phyloP scores from a whole-genome alignment of 2,113 vertebrate genomes.

The human region DNA sequence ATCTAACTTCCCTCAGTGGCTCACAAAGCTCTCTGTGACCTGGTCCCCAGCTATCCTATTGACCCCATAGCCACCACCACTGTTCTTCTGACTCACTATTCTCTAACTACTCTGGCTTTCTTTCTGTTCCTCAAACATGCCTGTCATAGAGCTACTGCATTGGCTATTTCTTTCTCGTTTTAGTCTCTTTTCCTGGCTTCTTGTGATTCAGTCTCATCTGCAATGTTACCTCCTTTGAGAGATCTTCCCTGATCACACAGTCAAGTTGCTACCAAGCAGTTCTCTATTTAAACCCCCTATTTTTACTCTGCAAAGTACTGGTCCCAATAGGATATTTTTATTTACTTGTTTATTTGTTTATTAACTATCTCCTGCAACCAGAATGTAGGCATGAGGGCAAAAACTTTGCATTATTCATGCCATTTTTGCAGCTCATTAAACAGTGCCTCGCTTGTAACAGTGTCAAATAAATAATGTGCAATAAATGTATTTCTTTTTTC shows the following conservation, averaged over 20 bases:
- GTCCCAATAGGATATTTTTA: not conserved
- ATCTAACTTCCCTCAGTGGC: not conserved
- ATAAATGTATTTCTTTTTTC: not conserved
- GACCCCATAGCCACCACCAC: not conserved
- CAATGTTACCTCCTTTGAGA: not conserved
- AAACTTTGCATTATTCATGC: not conserved
- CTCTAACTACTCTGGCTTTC: not conserved
- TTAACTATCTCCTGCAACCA: not conserved
- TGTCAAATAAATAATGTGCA: not conserved
- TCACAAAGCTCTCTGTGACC: not conserved
- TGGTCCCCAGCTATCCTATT: not conserved
- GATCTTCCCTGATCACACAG: not conserved
- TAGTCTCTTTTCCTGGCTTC: not conserved
- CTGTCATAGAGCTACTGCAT: not conserved
- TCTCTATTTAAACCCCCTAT: not conserved
- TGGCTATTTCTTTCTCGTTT: not conserved
- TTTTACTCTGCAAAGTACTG: not conserved
- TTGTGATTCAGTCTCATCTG: not conserved
- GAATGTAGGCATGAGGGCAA: not conserved
- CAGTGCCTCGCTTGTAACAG: not conserved
- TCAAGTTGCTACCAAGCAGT: not conserved
- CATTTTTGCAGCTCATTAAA: not conserved
- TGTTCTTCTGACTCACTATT: not conserved
- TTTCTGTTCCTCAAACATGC: not conserved
- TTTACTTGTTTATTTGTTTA: not conserved